phyloP scores from a whole-genome alignment of 2,797 vertebrate genomes.

The Enteromius argenteus region DNA sequence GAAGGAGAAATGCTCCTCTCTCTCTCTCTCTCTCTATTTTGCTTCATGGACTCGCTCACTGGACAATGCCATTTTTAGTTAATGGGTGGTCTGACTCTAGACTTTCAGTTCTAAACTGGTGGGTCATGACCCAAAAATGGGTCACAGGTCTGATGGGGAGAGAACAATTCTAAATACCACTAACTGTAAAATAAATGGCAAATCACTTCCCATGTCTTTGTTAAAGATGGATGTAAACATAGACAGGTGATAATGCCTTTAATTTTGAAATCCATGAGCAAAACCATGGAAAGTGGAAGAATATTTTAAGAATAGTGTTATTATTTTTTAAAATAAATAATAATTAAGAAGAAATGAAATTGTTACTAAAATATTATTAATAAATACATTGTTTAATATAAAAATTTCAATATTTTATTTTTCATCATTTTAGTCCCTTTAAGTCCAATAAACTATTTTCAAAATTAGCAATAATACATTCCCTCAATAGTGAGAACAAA shows the following conservation, averaged over 20 bases:
- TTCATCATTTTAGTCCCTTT: not conserved
- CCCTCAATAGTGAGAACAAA: not conserved
- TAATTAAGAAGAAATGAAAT: not conserved
- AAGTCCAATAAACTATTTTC: not conserved
- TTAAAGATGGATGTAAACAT: not conserved
- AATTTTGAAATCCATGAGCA: not conserved
- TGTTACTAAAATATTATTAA: not conserved
- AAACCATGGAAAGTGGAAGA: not conserved
- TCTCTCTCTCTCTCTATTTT: slow-evolving; percentile 67
- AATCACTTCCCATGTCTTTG: not conserved
- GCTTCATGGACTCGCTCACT: slow-evolving; percentile 68
- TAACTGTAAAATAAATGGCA: not conserved
- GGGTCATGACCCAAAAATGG: not conserved
- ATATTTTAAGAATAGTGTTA: not conserved
- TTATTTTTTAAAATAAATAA: not conserved
- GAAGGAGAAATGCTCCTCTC: slow-evolving; percentile 78
- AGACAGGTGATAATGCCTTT: not conserved
- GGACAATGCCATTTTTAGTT: slow-evolving; percentile 81
- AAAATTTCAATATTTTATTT: not conserved
- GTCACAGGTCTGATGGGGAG: slow-evolving; percentile 3
- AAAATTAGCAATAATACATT: not conserved
- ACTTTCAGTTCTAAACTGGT: slow-evolving; percentile 38
- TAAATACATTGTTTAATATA: not conserved
- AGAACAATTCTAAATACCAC: not conserved
- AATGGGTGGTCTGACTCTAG: slow-evolving; percentile 78